Evolutionary conservation across 2,797 vertebrate species (phyloP).

Genomic region (Antennarius maculatus): DNA sequence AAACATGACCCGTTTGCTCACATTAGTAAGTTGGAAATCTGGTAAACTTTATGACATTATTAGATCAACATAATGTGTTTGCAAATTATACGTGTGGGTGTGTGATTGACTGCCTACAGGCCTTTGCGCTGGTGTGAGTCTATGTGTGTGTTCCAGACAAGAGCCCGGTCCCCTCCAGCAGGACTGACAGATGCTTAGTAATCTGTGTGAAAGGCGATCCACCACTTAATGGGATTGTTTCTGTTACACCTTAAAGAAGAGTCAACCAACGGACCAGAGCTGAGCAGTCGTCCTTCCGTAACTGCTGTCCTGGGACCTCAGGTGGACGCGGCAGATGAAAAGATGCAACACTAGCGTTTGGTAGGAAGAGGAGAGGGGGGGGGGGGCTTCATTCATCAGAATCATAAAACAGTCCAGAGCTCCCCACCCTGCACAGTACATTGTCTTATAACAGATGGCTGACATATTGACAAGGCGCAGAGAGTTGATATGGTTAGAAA

Average conservation of each 20-base stretch:
- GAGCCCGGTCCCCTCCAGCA: conserved; percentile 68
- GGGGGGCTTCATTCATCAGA: conserved; percentile 69
- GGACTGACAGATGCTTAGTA: conserved; percentile 82
- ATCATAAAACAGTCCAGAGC: conserved; percentile 62
- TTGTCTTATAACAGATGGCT: conserved; percentile 74
- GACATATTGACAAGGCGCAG: conserved; percentile 71
- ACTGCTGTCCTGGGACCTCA: conserved; percentile 80
- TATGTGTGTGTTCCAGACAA: conserved; percentile 38
- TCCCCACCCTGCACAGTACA: conserved; percentile 47
- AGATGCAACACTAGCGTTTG: conserved; percentile 34
- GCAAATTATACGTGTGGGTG: not conserved
- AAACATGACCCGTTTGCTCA: not conserved
- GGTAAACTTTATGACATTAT: conserved; percentile 10
- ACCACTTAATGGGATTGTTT: conserved; percentile 83
- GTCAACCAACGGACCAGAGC: conserved; percentile 68
- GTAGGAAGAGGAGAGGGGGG: not conserved
- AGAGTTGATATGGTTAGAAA: conserved; percentile 65
- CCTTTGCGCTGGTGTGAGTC: conserved; percentile 12
- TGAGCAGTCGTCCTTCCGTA: conserved; percentile 71
- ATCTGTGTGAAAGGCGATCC: conserved; percentile 84
- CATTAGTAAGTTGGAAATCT: conserved; percentile 3
- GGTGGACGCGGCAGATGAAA: conserved; percentile 71
- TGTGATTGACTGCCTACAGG: conserved; percentile 1
- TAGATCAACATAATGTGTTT: conserved; percentile 2
- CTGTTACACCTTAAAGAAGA: conserved; percentile 82